phyloP scores from a whole-genome alignment of 2,797 vertebrate genomes.

The Liasis olivaceus region DNA sequence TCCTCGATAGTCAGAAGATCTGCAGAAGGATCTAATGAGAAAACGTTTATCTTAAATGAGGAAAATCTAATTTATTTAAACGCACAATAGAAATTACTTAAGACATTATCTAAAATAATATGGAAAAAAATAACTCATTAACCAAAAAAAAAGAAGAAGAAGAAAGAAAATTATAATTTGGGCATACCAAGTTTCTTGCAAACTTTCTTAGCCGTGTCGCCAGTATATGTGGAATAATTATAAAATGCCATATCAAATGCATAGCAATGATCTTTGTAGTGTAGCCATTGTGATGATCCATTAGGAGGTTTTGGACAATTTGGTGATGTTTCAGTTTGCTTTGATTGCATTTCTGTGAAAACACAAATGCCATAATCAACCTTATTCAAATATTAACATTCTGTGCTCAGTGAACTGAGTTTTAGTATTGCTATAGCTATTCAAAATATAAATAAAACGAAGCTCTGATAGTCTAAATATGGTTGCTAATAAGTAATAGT shows the following conservation, averaged over 20 bases:
- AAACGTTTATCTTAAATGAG: slow-evolving; percentile 44
- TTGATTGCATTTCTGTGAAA: slow-evolving; percentile 54
- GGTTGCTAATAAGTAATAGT: neutral
- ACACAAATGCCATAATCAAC: neutral
- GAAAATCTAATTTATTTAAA: neutral
- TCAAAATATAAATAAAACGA: neutral
- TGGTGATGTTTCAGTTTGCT: slow-evolving; percentile 32
- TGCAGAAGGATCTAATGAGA: slow-evolving; percentile 78
- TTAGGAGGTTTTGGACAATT: slow-evolving; percentile 38
- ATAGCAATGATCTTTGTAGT: slow-evolving; percentile 85
- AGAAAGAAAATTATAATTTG: slow-evolving; percentile 10
- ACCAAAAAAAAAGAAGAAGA: neutral
- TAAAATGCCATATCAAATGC: slow-evolving; percentile 82
- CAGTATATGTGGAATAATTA: slow-evolving; percentile 81
- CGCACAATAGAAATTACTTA: neutral
- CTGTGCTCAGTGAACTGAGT: neutral
- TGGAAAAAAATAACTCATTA: neutral
- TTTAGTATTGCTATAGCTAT: neutral
- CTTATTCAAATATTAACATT: slow-evolving; percentile 1
- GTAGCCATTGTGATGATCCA: slow-evolving; percentile 78
- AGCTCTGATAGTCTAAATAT: neutral
- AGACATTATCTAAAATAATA: neutral
- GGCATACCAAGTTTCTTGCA: slow-evolving; percentile 83
- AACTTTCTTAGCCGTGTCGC: slow-evolving; percentile 77
- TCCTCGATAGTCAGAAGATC: slow-evolving; percentile 83